Evolutionary conservation across 2,888 invertebrate genomes (phyloP).

Genomic region (Julus scanicus): DNA sequence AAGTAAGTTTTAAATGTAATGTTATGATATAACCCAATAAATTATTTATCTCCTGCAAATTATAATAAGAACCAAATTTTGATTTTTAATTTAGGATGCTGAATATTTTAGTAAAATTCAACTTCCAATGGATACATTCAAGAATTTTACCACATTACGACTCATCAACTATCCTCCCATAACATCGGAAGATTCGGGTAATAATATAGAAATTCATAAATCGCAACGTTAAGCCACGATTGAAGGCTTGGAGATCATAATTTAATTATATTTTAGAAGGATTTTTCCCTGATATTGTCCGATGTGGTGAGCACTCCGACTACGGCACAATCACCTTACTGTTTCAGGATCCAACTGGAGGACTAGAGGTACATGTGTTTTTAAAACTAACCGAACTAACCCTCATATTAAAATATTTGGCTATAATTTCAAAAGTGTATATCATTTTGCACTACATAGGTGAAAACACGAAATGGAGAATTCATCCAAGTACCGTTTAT

Average conservation of each 20-base stretch:
- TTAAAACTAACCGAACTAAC: background rate
- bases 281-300: constrained; percentile 59
- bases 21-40: no score
- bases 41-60: no score
- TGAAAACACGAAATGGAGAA: constrained; percentile 74
- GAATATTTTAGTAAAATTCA: constrained; percentile 39
- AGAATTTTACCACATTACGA: constrained; percentile 47
- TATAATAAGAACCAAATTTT: background rate
- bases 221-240: background rate
- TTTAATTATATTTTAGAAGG: background rate
- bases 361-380: constrained; percentile 72
- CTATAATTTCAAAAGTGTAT: background rate
- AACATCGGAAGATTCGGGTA: background rate
- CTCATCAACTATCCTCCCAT: constrained; percentile 45
- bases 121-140: constrained; percentile 1
- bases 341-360: constrained; percentile 79
- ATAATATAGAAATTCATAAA: background rate
- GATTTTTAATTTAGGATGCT: background rate
- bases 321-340: constrained; percentile 79
- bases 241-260: background rate
- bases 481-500: constrained; percentile 81
- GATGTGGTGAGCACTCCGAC: constrained; percentile 79
- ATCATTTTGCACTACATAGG: constrained; percentile 64
- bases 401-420: background rate
- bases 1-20: background rate